A percentile compares a stretch with the other conserved stretches of the same genome.
Evolutionary conservation across 2,797 vertebrate species (phyloP).

Genomic region (Strix occidentalis): DNA sequence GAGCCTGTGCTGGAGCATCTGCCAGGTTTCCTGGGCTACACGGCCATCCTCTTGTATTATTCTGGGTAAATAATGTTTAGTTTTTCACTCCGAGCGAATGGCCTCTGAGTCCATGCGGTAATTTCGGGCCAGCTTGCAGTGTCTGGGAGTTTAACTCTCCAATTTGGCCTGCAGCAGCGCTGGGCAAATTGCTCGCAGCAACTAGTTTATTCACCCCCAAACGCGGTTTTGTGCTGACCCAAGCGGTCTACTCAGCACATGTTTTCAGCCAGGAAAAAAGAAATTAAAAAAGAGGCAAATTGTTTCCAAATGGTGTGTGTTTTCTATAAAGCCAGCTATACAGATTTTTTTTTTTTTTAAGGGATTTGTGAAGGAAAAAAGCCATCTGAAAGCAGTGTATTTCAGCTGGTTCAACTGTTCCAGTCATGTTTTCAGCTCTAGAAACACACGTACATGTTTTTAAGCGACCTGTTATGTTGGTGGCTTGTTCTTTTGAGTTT

Average conservation of each 20-base stretch:
- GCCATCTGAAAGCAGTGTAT: not conserved
- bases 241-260: not conserved
- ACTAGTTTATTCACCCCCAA: not conserved
- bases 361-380: not conserved
- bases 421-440: not conserved
- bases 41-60: not conserved
- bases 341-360: not conserved
- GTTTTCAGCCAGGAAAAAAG: slow-evolving; percentile 37
- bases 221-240: slow-evolving; percentile 13
- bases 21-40: not conserved
- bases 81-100: not conserved
- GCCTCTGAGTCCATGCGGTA: not conserved
- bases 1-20: not conserved
- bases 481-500: not conserved
- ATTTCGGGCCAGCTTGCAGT: not conserved
- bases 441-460: fast-evolving
- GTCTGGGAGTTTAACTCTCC: slow-evolving; percentile 4
- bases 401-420: not conserved
- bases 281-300: not conserved
- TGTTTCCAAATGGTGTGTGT: not conserved
- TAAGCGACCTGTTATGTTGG: not conserved
- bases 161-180: not conserved
- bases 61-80: not conserved
- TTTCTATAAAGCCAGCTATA: not conserved
- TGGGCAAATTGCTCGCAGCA: slow-evolving; percentile 7